These are phyloP conservation scores for Bubalus kerabau DNA, from an alignment of 2,113 vertebrate species.

Conservation along the genomic window DNA sequence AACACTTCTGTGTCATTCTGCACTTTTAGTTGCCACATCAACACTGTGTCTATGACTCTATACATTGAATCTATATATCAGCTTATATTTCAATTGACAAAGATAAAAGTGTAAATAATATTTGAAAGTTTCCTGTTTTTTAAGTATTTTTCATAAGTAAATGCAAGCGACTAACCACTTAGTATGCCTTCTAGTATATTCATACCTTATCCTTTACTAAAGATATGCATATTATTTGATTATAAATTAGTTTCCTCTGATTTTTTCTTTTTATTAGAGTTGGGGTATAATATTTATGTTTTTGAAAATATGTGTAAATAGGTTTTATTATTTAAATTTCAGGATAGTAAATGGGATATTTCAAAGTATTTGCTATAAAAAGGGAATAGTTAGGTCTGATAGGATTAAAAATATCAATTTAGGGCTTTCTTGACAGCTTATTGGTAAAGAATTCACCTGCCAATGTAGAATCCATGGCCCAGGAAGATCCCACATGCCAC, in stretches of 20 bases:
- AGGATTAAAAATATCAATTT: background rate
- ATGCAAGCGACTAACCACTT: background rate
- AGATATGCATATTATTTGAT: background rate
- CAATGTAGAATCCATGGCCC: background rate
- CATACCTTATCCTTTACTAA: background rate
- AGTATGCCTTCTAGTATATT: background rate
- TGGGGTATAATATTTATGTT: background rate
- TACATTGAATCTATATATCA: background rate
- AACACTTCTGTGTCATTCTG: background rate
- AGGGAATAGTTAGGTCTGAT: background rate
- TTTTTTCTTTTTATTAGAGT: background rate
- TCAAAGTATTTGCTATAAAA: background rate
- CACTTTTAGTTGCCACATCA: background rate
- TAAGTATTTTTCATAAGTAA: background rate
- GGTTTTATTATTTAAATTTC: background rate
- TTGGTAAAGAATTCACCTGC: background rate
- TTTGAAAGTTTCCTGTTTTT: background rate
- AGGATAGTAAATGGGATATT: background rate
- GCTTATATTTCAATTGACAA: background rate
- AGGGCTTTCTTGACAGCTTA: background rate
- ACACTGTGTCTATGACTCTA: background rate
- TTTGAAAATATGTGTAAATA: background rate
- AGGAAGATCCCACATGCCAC: background rate
- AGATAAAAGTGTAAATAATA: background rate
- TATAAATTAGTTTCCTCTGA: background rate